Evolutionary conservation across 1,140 invertebrate genomes (phyloP), one percentile per base, ranked within the genome.

Genomic region (Brachionus asplanchnoidis): DNA sequence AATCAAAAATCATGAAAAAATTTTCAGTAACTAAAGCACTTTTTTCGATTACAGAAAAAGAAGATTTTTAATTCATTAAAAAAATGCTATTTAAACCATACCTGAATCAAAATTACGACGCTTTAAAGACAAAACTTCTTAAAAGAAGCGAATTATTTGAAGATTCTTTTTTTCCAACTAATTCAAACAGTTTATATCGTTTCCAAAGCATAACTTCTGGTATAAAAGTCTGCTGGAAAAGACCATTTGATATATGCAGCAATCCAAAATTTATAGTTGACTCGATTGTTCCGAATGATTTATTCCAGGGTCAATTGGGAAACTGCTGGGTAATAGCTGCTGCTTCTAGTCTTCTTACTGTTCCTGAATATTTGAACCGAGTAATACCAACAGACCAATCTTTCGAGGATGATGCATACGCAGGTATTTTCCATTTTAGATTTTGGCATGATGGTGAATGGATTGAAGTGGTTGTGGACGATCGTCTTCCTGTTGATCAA

Each of bases 391-490:
- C 11, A 53, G 66, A 75, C 50, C 83, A 84, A 82, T 60, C 78
- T 20, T 82, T 82, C 9, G 42, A 44, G 12, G 44, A 23, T n/a
- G n/a, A 56, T 56, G 42, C 17, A 8, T 82, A 56, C 9, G 14
- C 20, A n/a, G 91, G 91, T 0, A 84, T 87, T n/a, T 87, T 91
- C 53, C 87, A 88, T n/a, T 90, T 90, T 84, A 86, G 88, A 8
- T 89, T 91, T 82, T 91, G 91, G 90, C 87, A 89, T 28, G 91
- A 90, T 86, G 91, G 90, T 4, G 84, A 88, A 20, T 91, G 91
- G 91, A 88, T 88, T 12, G 88, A 88, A 60, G 90, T 91, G 2
- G 87, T 87, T 68, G 88, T 92, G 9, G 91, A 91, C 84, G 91
- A 91, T 86, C 85, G 88, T 14, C 86, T 91, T 36, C 91, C 91